These are phyloP conservation scores for Climacteris rufus DNA, from an alignment of 2,113 vertebrate genomes.

Conservation along the genomic window DNA sequence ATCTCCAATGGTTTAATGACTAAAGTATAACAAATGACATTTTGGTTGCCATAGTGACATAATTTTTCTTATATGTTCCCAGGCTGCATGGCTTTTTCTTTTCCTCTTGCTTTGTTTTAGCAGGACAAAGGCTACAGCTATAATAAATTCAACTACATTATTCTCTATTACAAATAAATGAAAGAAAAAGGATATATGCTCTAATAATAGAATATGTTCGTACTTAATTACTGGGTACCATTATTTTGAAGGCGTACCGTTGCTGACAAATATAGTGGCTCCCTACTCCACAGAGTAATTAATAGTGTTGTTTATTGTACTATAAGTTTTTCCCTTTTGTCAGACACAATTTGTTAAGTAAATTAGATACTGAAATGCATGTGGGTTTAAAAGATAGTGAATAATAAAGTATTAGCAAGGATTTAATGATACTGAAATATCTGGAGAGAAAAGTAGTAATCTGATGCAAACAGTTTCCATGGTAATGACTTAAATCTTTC, in stretches of 20 bases:
- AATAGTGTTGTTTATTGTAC: slow-evolving; percentile 61
- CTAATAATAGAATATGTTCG: slow-evolving; percentile 49
- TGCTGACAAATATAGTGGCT: slow-evolving; percentile 38
- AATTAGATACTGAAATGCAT: slow-evolving; percentile 62
- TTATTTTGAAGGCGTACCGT: slow-evolving; percentile 40
- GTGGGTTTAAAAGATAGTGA: slow-evolving; percentile 52
- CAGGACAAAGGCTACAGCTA: background rate
- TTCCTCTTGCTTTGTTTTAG: slow-evolving; percentile 51
- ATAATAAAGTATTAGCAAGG: slow-evolving; percentile 67
- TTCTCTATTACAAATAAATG: slow-evolving; percentile 40
- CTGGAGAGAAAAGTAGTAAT: slow-evolving; percentile 42
- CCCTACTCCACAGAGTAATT: slow-evolving; percentile 50
- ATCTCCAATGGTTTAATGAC: slow-evolving; percentile 28
- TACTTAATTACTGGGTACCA: slow-evolving; percentile 51
- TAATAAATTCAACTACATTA: slow-evolving; percentile 33
- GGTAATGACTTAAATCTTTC: slow-evolving; percentile 65
- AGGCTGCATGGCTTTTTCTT: background rate
- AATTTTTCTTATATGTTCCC: slow-evolving; percentile 9
- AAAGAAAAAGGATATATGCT: slow-evolving; percentile 10
- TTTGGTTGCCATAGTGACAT: slow-evolving; percentile 57
- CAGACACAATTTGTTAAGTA: slow-evolving; percentile 68
- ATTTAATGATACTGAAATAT: slow-evolving; percentile 70
- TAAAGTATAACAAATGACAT: slow-evolving; percentile 38
- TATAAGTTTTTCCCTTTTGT: slow-evolving; percentile 59
- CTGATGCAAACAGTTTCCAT: slow-evolving; percentile 71